phyloP scores from a whole-genome alignment of 2,888 invertebrate species.

The Octonoba sinensis region DNA sequence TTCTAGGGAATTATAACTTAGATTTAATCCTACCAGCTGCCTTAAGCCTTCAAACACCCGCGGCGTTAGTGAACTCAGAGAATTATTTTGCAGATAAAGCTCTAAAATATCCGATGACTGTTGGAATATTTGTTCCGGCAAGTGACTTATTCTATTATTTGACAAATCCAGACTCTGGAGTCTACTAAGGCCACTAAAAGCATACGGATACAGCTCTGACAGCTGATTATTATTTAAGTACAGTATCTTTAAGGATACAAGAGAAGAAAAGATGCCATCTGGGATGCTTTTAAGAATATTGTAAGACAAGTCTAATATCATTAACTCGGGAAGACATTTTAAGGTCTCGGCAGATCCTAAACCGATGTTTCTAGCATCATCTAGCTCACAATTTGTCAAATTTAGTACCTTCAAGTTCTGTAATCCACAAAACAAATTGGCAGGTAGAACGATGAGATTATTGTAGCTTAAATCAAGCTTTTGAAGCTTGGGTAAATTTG shows the following conservation, averaged over 20 bases:
- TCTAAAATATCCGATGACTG: slow-evolving; percentile 83
- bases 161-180: slow-evolving; percentile 87
- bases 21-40: slow-evolving; percentile 76
- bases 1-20: slow-evolving; percentile 80
- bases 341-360: slow-evolving; percentile 59
- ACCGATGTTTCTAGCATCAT: slow-evolving; percentile 82
- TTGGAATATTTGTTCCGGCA: slow-evolving; percentile 86
- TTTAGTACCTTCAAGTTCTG: slow-evolving; percentile 76
- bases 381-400: slow-evolving; percentile 82
- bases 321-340: slow-evolving; percentile 69
- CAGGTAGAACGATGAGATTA: slow-evolving; percentile 74
- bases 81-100: slow-evolving; percentile 91
- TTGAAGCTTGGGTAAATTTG: slow-evolving; percentile 66
- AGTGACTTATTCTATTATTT: slow-evolving; percentile 83
- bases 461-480: slow-evolving; percentile 67
- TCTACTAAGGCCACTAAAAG: slow-evolving; percentile 83
- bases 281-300: slow-evolving; percentile 82
- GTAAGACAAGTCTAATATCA: slow-evolving; percentile 78
- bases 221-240: slow-evolving; percentile 80
- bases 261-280: slow-evolving; percentile 80
- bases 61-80: slow-evolving; percentile 87
- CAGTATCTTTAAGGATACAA: slow-evolving; percentile 78
- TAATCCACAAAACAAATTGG: slow-evolving; percentile 76
- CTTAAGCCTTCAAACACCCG: slow-evolving; percentile 77
- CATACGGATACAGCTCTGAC: slow-evolving; percentile 78